phyloP scores from a whole-genome alignment of 2,797 vertebrate species.

The Netta rufina region DNA sequence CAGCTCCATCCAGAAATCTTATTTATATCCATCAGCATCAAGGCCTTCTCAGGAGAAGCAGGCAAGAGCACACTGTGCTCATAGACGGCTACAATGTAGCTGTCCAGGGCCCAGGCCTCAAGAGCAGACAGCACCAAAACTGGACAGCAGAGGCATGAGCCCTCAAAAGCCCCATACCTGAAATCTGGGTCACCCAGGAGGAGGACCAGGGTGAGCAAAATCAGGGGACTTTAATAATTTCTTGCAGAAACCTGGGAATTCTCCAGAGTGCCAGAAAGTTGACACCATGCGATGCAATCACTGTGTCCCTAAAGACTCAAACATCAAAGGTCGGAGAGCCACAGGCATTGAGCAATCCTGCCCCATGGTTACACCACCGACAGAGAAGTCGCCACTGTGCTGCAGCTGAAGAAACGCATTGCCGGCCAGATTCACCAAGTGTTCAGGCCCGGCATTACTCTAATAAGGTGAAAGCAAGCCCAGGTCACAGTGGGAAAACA shows the following conservation, averaged over 20 bases:
- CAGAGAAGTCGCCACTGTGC: background rate
- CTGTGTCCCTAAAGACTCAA: fast-evolving
- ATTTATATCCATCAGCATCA: background rate
- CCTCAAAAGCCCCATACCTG: background rate
- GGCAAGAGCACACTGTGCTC: slow-evolving; percentile 26
- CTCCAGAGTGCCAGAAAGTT: background rate
- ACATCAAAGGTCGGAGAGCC: background rate
- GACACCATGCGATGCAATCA: background rate
- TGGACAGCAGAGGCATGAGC: background rate
- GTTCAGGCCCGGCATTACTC: background rate
- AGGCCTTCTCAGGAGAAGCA: background rate
- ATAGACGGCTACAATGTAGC: slow-evolving; percentile 6
- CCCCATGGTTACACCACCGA: background rate
- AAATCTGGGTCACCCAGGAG: background rate
- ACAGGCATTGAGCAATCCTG: background rate
- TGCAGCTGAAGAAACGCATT: background rate
- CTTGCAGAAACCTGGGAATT: background rate
- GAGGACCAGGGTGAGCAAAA: fast-evolving
- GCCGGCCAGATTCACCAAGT: fast-evolving
- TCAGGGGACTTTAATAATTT: background rate
- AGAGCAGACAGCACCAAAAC: background rate
- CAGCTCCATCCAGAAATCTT: background rate
- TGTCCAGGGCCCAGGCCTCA: background rate
- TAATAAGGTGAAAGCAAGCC: background rate
- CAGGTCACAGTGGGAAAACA: background rate